A percentile compares a stretch with the other conserved stretches of the same genome.
Evolutionary conservation across 1,140 invertebrate genomes (phyloP).

Genomic region (Bombus waltoni): DNA sequence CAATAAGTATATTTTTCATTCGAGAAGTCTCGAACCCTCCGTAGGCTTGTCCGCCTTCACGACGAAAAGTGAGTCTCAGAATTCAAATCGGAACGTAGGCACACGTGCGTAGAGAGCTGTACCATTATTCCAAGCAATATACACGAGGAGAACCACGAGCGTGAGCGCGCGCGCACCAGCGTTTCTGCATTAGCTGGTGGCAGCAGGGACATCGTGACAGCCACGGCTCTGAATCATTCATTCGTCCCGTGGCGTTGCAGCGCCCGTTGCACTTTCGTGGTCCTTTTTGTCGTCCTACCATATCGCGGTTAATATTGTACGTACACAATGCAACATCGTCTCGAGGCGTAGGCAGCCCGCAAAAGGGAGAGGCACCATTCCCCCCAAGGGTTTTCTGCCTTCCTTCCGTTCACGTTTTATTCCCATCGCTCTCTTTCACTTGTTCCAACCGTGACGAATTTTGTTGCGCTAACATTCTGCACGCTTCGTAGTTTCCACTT

Average conservation of each 20-base stretch:
- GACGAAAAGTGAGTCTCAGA: slow-evolving; percentile 3
- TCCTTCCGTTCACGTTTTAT: slow-evolving; percentile 26
- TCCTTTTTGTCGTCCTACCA: slow-evolving; percentile 54
- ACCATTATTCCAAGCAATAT: slow-evolving; percentile 22
- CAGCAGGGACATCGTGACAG: slow-evolving; percentile 41
- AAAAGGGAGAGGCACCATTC: slow-evolving; percentile 37
- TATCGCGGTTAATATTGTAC: slow-evolving; percentile 64
- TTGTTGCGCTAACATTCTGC: background rate
- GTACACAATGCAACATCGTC: slow-evolving; percentile 57
- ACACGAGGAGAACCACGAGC: background rate
- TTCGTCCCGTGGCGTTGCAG: slow-evolving; percentile 46
- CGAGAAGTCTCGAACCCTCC: background rate
- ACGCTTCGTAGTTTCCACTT: background rate
- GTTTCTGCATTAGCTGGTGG: slow-evolving; percentile 37
- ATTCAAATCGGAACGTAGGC: slow-evolving; percentile 20
- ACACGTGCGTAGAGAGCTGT: background rate
- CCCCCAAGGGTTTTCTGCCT: slow-evolving; percentile 18
- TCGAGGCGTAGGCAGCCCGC: slow-evolving; percentile 55
- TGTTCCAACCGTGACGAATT: slow-evolving; percentile 40
- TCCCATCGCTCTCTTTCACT: slow-evolving; percentile 25
- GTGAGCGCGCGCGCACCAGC: background rate
- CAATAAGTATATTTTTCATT: slow-evolving; percentile 2
- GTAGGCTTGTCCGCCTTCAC: slow-evolving; percentile 1
- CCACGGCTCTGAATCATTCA: slow-evolving; percentile 63
- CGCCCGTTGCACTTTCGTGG: slow-evolving; percentile 42